These are phyloP conservation scores for Eulacestoma nigropectus DNA, from an alignment of 2,113 vertebrate genomes.

Conservation along the genomic window DNA sequence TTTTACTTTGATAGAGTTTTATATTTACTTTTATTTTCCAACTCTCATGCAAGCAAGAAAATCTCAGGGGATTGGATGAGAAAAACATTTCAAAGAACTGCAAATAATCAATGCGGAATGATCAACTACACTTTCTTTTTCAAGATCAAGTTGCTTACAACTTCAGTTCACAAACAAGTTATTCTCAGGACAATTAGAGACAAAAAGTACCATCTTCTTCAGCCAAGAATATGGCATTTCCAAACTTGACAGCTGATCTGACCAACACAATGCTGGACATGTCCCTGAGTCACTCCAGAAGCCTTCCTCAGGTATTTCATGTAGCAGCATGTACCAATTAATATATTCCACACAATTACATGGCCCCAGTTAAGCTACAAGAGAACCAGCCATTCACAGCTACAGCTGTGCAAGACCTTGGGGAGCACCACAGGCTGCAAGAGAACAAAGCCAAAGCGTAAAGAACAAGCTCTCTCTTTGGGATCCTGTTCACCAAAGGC, in stretches of 20 bases:
- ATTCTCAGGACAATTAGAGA: background rate
- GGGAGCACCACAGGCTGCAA: background rate
- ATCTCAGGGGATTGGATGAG: background rate
- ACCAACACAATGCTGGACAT: background rate
- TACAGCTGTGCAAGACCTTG: background rate
- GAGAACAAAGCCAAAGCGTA: background rate
- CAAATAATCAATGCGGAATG: background rate
- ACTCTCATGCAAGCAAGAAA: background rate
- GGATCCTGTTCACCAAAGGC: background rate
- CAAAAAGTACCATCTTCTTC: background rate
- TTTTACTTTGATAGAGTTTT: background rate
- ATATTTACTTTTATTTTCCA: background rate
- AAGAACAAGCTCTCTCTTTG: background rate
- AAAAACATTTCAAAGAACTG: background rate
- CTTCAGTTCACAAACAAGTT: background rate
- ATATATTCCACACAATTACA: background rate
- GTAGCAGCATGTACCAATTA: background rate
- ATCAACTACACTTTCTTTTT: background rate
- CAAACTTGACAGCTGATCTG: background rate
- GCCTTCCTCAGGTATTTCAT: background rate
- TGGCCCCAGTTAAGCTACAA: background rate
- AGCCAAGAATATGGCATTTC: background rate
- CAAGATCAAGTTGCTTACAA: background rate
- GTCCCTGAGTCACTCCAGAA: background rate
- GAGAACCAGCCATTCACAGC: background rate